phyloP scores from a whole-genome alignment of 2,888 invertebrate species.

The Tetramorium bicarinatum region DNA sequence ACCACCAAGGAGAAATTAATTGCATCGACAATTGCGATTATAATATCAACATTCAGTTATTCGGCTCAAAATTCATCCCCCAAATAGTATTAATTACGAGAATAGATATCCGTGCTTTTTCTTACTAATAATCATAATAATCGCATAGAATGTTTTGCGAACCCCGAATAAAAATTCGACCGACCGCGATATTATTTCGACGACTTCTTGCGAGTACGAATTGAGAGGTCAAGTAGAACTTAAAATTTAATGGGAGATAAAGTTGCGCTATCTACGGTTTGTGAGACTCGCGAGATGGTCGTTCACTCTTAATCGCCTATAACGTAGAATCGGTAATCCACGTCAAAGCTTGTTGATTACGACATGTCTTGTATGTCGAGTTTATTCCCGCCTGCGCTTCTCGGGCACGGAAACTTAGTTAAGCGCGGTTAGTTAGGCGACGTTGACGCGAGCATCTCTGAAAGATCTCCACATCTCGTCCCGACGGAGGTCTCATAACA shows the following conservation, averaged over 20 bases:
- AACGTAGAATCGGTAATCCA: neutral
- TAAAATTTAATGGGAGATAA: neutral
- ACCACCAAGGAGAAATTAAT: neutral
- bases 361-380: neutral
- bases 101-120: neutral
- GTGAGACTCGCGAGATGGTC: neutral
- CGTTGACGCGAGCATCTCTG: conserved; percentile 36
- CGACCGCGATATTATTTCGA: neutral
- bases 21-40: conserved; percentile 16
- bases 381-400: conserved; percentile 8
- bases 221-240: neutral
- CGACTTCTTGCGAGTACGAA: neutral
- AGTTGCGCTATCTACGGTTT: neutral
- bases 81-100: neutral
- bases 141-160: neutral
- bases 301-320: neutral
- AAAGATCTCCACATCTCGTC: conserved; percentile 22
- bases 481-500: conserved; percentile 26
- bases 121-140: neutral
- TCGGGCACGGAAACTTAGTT: conserved; percentile 21
- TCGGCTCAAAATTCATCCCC: neutral
- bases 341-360: neutral
- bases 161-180: neutral
- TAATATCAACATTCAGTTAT: neutral
- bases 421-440: conserved; percentile 32